These are phyloP conservation scores for Drosophila rhopaloa DNA, from an alignment of 1,140 invertebrate genomes.

Conservation along the genomic window DNA sequence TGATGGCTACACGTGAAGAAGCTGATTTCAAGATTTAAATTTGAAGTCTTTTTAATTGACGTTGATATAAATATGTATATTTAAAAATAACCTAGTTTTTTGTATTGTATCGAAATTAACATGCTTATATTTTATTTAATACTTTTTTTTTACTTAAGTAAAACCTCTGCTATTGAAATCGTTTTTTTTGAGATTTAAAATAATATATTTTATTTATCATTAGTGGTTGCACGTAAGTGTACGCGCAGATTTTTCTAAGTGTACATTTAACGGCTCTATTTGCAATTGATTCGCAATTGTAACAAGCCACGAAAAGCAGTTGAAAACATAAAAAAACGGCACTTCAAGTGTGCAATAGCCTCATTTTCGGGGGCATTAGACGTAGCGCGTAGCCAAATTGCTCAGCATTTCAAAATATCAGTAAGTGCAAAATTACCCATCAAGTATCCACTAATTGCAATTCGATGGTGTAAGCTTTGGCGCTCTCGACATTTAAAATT, in stretches of 20 bases:
- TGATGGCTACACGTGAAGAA: slow-evolving; percentile 15
- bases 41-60: too few relatives aligned
- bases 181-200: too few relatives aligned
- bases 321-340: slow-evolving; percentile 31
- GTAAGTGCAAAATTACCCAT: slow-evolving; percentile 30
- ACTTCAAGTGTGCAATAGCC: slow-evolving; percentile 55
- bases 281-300: slow-evolving; percentile 46
- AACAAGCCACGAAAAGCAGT: slow-evolving; percentile 26
- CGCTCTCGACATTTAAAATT: background rate
- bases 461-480: slow-evolving; percentile 33
- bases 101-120: too few relatives aligned
- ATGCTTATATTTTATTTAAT: too few relatives aligned
- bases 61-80: too few relatives aligned
- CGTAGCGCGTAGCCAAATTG: slow-evolving; percentile 54
- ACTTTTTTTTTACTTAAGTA: too few relatives aligned
- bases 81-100: too few relatives aligned
- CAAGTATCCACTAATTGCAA: slow-evolving; percentile 34
- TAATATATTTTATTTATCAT: too few relatives aligned
- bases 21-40: too few relatives aligned
- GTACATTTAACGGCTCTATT: slow-evolving; percentile 4
- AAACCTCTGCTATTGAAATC: too few relatives aligned
- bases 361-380: slow-evolving; percentile 46
- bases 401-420: slow-evolving; percentile 48
- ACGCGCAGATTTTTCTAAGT: background rate
- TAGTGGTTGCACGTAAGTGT: too few relatives aligned